These are phyloP conservation scores for Rallus limicola DNA, from an alignment of 2,113 vertebrate genomes.

Conservation along the genomic window DNA sequence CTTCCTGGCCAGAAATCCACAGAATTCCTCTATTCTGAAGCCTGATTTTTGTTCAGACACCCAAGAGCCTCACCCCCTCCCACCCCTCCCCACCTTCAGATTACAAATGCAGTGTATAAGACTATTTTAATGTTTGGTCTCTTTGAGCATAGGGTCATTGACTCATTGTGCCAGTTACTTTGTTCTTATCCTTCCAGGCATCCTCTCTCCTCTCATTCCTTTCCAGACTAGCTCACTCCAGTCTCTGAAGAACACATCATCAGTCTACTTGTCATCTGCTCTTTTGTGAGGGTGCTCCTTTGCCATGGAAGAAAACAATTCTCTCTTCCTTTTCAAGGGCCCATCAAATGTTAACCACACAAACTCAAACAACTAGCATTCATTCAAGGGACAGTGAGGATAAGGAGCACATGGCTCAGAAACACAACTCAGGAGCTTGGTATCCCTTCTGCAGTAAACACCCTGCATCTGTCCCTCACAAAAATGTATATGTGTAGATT, in stretches of 20 bases:
- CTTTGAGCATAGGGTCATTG: not conserved
- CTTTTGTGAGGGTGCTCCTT: not conserved
- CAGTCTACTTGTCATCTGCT: not conserved
- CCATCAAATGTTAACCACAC: not conserved
- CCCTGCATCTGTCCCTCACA: not conserved
- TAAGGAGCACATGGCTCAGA: not conserved
- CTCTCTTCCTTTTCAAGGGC: not conserved
- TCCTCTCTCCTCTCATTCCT: not conserved
- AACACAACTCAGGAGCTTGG: not conserved
- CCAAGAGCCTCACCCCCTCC: not conserved
- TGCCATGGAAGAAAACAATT: not conserved
- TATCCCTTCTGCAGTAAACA: not conserved
- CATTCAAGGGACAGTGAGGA: not conserved
- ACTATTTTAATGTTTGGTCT: not conserved
- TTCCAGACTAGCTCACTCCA: not conserved
- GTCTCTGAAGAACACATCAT: not conserved
- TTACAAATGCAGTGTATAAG: not conserved
- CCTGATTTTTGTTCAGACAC: not conserved
- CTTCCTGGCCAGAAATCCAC: not conserved
- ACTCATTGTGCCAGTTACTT: not conserved
- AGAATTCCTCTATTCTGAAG: not conserved
- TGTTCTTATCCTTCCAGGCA: not conserved
- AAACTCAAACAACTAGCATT: not conserved
- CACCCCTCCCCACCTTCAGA: not conserved
- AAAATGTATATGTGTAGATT: not conserved